Base-by-base conservation (phyloP, 2,113 vertebrate species). In the Zosterops japonicus region DNA sequence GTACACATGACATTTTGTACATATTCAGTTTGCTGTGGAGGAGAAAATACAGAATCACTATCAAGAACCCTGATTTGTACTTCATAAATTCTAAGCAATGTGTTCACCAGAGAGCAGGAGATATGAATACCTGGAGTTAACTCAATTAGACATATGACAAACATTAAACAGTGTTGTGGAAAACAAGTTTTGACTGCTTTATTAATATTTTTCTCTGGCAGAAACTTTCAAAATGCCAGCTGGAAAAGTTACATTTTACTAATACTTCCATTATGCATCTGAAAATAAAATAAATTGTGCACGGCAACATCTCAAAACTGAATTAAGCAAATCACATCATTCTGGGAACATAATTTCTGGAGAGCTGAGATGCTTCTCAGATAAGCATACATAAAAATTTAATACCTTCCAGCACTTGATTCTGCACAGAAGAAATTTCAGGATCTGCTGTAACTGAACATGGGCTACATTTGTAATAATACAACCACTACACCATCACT, bases 371-470 rank as follows among this genome's bases (percentile, higher is more conserved):
- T 67, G 61, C 83, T 71, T 82, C 52, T 90, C 50, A 94, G 59
- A 67, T 64, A 93, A 81, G 52, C 22, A 78, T 50, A 72, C n/a
- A 92, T 71, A 83, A 83, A 92, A 93, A 93, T 83, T 17, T 79
- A 95, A 96, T 90, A 90, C 69, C 87, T 89, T 68, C 64, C 61
- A 92, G 83, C 72, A 81, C 60, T 94, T 81, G 56, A 83, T 78
- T 90, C 77, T 71, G 33, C 64, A 81, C n/a, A 64, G 65, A 23
- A 41, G 31, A 78, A 46, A 83, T 14, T 7, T 39, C 33, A 76
- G 50, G 57, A 81, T 69, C 47, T 83, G 49, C 59, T 70, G 59
- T 56, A 82, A 79, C 74, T 95, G 72, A 89, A 83, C 17, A 89
- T 8, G 36, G 41, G 71, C 82, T 75, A 78, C 79, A 35, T 81